Evolutionary conservation across 30 jellyfish, hydroid and myxozoan genomes (phyloP).

Genomic region (Morbakka virulenta): DNA sequence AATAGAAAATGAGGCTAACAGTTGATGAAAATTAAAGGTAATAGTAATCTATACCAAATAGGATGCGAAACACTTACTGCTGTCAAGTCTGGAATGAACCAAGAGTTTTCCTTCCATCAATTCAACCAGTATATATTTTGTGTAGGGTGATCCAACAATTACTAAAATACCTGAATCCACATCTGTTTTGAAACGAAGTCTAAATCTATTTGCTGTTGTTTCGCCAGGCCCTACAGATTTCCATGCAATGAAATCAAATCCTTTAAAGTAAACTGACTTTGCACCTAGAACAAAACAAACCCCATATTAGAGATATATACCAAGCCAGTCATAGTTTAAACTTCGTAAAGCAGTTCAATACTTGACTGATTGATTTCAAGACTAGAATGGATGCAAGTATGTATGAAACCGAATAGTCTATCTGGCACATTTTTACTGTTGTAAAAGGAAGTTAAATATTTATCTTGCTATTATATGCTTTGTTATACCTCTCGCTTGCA

Average conservation of each 20-base stretch:
- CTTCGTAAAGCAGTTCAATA: no score
- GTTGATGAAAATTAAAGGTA: no score
- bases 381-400: no score
- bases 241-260: constrained; percentile 52
- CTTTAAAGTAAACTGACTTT: constrained; percentile 33
- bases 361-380: no score
- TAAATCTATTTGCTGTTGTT: constrained; percentile 36
- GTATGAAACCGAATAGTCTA: no score
- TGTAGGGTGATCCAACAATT: constrained; percentile 35
- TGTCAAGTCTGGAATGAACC: constrained; percentile 21
- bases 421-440: no score
- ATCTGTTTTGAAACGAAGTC: constrained; percentile 34
- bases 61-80: constrained; percentile 16
- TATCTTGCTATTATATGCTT: no score
- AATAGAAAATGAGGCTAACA: no score
- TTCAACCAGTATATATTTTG: constrained; percentile 39
- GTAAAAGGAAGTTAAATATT: no score
- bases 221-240: constrained; percentile 23
- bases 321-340: no score
- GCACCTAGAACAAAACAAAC: constrained; percentile 41
- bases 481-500: no score
- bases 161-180: constrained; percentile 43
- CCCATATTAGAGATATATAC: no score
- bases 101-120: constrained; percentile 28
- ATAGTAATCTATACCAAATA: background rate